Conservation (phyloP, 1,140 invertebrate genomes). For the Pseudomyrmex dendroicus region DNA sequence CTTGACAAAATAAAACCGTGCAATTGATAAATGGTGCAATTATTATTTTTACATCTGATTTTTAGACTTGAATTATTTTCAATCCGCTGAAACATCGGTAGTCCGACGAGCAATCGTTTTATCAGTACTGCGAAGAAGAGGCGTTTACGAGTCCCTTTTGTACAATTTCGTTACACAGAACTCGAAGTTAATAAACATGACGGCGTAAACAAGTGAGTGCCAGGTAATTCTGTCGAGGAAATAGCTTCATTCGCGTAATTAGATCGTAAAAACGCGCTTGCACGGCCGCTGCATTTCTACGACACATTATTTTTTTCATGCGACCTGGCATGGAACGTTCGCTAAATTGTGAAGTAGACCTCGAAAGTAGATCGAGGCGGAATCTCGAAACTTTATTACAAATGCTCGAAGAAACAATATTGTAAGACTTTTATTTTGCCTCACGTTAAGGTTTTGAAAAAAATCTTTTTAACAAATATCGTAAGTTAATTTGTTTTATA, state of each 20-base stretch:
- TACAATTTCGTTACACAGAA: neutral
- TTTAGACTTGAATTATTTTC: constrained; percentile 26
- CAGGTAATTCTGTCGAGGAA: constrained; percentile 33
- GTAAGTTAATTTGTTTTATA: neutral
- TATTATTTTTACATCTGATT: constrained; percentile 3
- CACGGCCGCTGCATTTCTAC: constrained; percentile 45
- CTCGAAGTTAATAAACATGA: constrained; percentile 59
- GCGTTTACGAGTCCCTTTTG: constrained; percentile 26
- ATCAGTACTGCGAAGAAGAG: neutral
- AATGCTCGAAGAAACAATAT: neutral
- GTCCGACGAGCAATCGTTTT: neutral
- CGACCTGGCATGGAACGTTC: constrained; percentile 20
- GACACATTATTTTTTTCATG: constrained; percentile 46
- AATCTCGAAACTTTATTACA: constrained; percentile 10
- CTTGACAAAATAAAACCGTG: constrained; percentile 9
- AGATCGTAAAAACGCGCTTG: constrained; percentile 51
- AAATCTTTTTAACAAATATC: no score
- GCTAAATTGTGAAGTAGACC: constrained; percentile 52
- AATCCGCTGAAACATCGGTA: neutral
- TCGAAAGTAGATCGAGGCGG: constrained; percentile 37
- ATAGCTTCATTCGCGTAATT: constrained; percentile 49
- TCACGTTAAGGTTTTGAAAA: no score
- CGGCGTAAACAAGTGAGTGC: constrained; percentile 35
- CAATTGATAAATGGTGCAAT: constrained; percentile 44
- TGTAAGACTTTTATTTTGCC: no score